phyloP scores from a whole-genome alignment of 2,888 invertebrate genomes.

The Hymenopus coronatus region DNA sequence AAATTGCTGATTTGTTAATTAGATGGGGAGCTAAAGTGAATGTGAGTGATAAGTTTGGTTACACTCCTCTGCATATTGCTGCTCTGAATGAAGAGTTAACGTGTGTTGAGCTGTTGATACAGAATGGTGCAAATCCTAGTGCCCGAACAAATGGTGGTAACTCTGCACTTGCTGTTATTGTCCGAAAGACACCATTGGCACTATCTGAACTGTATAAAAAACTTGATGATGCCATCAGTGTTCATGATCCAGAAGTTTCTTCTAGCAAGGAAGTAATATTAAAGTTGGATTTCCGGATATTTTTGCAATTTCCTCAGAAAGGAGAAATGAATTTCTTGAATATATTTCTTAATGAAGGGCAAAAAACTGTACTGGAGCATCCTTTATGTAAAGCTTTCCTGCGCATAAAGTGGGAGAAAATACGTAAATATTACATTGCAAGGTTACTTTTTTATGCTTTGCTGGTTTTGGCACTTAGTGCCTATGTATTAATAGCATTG shows the following conservation, averaged over 20 bases:
- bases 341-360: slow-evolving; percentile 48
- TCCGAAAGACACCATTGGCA: slow-evolving; percentile 49
- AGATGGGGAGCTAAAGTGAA: slow-evolving; percentile 44
- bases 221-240: slow-evolving; percentile 45
- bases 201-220: slow-evolving; percentile 47
- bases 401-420: slow-evolving; percentile 51
- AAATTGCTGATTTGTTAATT: slow-evolving; percentile 43
- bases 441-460: slow-evolving; percentile 44
- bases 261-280: slow-evolving; percentile 45
- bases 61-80: slow-evolving; percentile 50
- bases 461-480: slow-evolving; percentile 45
- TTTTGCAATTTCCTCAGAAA: slow-evolving; percentile 45
- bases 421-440: slow-evolving; percentile 48
- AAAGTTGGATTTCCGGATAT: slow-evolving; percentile 44
- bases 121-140: slow-evolving; percentile 50
- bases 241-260: slow-evolving; percentile 38
- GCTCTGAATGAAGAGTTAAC: slow-evolving; percentile 49
- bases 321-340: slow-evolving; percentile 50
- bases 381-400: slow-evolving; percentile 51
- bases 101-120: slow-evolving; percentile 48
- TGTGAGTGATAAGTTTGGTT: slow-evolving; percentile 45
- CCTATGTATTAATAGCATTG: slow-evolving; percentile 40
- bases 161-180: slow-evolving; percentile 48
- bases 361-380: slow-evolving; percentile 49
- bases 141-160: slow-evolving; percentile 47